A percentile compares a stretch with the other conserved stretches of the same genome.
These are phyloP conservation scores for Anseranas semipalmata DNA, from an alignment of 2,113 vertebrate genomes.

Conservation along the genomic window DNA sequence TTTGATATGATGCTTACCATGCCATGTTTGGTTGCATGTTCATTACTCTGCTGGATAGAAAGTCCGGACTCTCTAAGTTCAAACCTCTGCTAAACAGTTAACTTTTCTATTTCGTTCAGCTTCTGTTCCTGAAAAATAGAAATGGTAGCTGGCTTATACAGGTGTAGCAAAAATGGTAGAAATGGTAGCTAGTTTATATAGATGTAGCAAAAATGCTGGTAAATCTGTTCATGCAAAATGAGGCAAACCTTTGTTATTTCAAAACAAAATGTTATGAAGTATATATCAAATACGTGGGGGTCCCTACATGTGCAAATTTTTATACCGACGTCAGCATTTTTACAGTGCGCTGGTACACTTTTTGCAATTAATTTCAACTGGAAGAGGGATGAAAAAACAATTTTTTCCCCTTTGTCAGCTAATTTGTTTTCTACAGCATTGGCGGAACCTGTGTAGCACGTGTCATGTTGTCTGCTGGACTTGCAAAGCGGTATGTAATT, in stretches of 20 bases:
- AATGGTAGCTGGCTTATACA: background rate
- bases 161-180: background rate
- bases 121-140: background rate
- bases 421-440: background rate
- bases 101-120: background rate
- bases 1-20: accelerated
- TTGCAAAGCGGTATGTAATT: background rate
- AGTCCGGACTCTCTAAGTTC: background rate
- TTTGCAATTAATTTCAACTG: conserved; percentile 34
- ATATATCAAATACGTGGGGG: background rate
- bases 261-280: background rate
- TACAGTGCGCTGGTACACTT: background rate
- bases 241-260: background rate
- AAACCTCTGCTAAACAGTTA: background rate
- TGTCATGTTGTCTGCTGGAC: background rate
- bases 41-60: background rate
- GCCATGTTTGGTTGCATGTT: background rate
- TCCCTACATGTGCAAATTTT: background rate
- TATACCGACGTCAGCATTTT: conserved; percentile 47
- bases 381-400: background rate
- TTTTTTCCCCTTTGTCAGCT: conserved; percentile 26
- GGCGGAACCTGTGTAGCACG: background rate
- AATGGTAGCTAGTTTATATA: background rate
- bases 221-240: background rate
- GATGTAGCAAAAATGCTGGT: background rate